Evolutionary conservation across 2,797 vertebrate species (phyloP).

Genomic region (Octomys mimax): DNA sequence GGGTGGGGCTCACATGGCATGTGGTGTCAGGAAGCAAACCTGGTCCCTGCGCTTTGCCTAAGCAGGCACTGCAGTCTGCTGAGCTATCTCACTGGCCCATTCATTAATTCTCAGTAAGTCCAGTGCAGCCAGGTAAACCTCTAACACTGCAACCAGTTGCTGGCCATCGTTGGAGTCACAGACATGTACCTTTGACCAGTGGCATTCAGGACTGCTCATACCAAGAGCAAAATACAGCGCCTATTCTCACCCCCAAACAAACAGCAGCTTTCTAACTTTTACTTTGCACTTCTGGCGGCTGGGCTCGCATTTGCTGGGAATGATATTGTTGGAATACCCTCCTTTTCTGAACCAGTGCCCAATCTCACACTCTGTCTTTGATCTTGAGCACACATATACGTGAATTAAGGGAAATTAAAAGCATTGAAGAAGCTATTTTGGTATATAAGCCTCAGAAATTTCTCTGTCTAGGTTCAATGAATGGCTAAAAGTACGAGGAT

Average conservation of each 20-base stretch:
- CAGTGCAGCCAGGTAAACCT: neutral
- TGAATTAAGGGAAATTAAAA: neutral
- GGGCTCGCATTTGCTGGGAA: neutral
- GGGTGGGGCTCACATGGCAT: too few species aligned
- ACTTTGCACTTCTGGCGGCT: neutral
- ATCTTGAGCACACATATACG: neutral
- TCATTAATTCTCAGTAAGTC: neutral
- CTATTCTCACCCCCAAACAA: neutral
- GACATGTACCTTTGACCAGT: neutral
- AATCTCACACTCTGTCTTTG: neutral
- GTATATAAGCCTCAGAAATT: neutral
- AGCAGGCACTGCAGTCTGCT: too few species aligned
- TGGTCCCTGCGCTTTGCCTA: too few species aligned
- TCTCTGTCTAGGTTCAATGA: neutral
- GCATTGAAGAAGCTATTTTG: neutral
- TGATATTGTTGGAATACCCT: neutral
- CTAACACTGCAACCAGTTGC: neutral
- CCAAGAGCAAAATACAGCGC: neutral
- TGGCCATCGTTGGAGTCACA: neutral
- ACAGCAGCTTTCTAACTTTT: neutral
- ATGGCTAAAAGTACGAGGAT: neutral
- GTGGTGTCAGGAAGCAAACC: too few species aligned
- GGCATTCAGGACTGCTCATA: neutral
- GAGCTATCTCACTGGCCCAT: neutral
- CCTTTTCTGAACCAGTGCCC: neutral